Conservation (phyloP, 2,797 vertebrate species). For the Labroides dimidiatus region DNA sequence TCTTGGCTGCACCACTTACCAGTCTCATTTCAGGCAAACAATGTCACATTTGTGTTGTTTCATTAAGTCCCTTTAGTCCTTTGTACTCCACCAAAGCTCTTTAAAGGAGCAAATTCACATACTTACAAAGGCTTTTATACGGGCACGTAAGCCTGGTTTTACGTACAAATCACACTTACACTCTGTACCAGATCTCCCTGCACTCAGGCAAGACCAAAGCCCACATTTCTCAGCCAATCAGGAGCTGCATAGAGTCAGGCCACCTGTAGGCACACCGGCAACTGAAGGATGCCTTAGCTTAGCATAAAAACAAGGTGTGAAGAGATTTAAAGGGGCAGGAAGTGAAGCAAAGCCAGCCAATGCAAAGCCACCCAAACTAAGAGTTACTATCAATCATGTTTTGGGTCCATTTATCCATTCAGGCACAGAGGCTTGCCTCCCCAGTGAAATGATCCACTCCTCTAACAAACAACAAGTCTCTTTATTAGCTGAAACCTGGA, state of each 20-base stretch:
- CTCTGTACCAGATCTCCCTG: slow-evolving; percentile 49
- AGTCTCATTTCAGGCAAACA: slow-evolving; percentile 49
- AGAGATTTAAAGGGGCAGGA: no score
- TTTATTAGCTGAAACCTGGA: background rate
- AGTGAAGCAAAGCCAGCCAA: no score
- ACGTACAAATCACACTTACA: slow-evolving; percentile 17
- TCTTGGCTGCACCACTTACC: slow-evolving; percentile 7
- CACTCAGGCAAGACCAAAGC: slow-evolving; percentile 38
- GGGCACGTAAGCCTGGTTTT: no score
- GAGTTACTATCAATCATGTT: no score
- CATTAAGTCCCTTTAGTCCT: slow-evolving; percentile 52
- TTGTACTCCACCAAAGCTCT: slow-evolving; percentile 65
- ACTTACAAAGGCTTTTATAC: slow-evolving; percentile 48
- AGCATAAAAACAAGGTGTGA: background rate
- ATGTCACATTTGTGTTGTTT: slow-evolving; percentile 56
- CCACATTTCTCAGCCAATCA: slow-evolving; percentile 67
- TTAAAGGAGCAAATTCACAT: slow-evolving; percentile 54
- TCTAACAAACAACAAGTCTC: background rate
- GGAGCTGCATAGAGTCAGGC: slow-evolving; percentile 55
- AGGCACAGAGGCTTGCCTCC: no score
- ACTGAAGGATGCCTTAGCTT: background rate
- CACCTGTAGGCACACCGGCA: slow-evolving; percentile 43
- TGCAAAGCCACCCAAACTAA: no score
- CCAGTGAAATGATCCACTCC: background rate
- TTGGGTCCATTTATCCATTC: no score